phyloP scores from a whole-genome alignment of 2,888 invertebrate species.

The Acanthosoma haemorrhoidale region DNA sequence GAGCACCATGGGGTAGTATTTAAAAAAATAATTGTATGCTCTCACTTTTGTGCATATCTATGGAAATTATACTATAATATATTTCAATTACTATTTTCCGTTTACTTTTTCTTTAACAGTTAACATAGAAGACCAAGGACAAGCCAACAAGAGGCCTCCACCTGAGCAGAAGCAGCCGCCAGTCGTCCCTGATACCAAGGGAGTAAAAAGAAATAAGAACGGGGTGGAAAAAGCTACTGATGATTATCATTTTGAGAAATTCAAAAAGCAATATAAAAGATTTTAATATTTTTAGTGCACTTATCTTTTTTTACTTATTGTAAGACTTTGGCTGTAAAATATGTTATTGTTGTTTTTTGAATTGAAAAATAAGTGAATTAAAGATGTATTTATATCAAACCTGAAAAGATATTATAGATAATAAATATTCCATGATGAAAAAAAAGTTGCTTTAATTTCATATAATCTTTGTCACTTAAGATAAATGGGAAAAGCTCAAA shows the following conservation, averaged over 20 bases:
- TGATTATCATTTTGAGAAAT: conserved; percentile 94
- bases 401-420: no score
- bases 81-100: background rate
- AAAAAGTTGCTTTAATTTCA: no score
- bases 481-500: no score
- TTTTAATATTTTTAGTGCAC: no score
- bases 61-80: no score
- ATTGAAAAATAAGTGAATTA: no score
- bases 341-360: no score
- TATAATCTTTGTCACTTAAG: no score
- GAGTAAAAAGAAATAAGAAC: conserved; percentile 42
- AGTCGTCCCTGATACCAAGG: conserved; percentile 29
- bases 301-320: no score
- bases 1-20: background rate
- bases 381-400: no score
- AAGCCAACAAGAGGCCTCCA: conserved; percentile 48
- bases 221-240: conserved; percentile 86
- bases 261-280: conserved; percentile 90
- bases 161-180: background rate
- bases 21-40: background rate
- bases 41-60: background rate
- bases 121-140: conserved; percentile 71
- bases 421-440: no score
- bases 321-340: no score
- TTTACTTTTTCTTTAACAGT: conserved; percentile 51